Conservation (phyloP, 2,797 vertebrate genomes). For the Xenops minutus region DNA sequence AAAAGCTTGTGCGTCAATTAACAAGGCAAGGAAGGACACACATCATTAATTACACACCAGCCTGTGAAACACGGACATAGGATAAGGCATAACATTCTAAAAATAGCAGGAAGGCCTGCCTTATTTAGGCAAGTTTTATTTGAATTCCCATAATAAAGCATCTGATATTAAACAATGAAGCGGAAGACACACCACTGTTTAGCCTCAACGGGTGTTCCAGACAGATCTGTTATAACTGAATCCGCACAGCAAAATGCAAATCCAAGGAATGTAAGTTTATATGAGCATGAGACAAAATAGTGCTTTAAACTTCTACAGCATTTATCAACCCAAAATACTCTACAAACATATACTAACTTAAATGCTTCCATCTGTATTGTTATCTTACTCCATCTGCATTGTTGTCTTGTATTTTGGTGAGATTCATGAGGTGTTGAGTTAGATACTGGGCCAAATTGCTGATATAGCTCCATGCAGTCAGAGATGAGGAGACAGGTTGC, state of each 20-base stretch:
- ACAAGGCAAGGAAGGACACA: slow-evolving; percentile 1
- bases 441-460: background rate
- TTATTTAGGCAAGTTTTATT: slow-evolving; percentile 32
- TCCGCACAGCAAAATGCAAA: background rate
- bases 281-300: background rate
- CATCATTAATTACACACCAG: background rate
- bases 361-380: background rate
- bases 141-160: slow-evolving; percentile 12
- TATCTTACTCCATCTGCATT: background rate
- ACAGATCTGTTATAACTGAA: background rate
- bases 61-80: background rate
- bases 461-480: background rate
- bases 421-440: background rate
- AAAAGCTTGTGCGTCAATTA: slow-evolving; percentile 31
- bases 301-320: background rate
- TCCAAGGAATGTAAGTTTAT: background rate
- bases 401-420: background rate
- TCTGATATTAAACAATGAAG: slow-evolving; percentile 6
- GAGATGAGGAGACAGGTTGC: background rate
- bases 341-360: background rate
- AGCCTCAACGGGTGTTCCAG: background rate
- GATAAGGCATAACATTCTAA: background rate
- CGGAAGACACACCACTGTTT: background rate
- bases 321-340: background rate
- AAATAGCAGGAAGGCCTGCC: background rate